Base-by-base conservation (phyloP, 2,797 vertebrate species). In the Coracias cyanogaster region DNA sequence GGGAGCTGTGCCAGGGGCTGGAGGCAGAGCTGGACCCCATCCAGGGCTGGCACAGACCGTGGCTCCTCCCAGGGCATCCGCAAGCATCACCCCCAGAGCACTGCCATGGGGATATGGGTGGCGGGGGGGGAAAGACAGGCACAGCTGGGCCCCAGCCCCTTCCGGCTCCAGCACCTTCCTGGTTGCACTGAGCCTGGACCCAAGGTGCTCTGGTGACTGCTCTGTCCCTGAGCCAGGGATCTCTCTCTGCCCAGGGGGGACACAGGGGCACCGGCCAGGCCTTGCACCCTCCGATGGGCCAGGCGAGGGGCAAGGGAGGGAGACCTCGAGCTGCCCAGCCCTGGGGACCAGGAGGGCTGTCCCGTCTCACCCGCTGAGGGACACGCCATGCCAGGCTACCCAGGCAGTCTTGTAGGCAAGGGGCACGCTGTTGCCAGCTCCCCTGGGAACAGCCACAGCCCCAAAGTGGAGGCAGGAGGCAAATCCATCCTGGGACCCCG, bases 241-340 rank as follows among this genome's bases (percentile, higher is more conserved):
- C 18, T 41, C 29, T 39, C 70, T 71, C 39, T 73, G 37, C 39
- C 48, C 16, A 8, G 6, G 2, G 2, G 10, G 28, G 35, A 58
- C 0, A 0, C 14, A 35, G 12, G 21, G n/a, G 33, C 9, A 29
- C 28, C 5, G 2, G n/a, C 65, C 0, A 0, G 21, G 21, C 29
- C 21, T n/a, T 12, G 4, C 6, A 61, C 0, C 0, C 12, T 1
- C 0, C 29, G 6, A 71, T 4, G 8, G 21, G 51, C 21, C 21
- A 35, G 48, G 37, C 5, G 2, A 1, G 0, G 14, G 4, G 21
- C 5, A 4, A 83, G 13, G 26, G 22, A 80, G 19, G 22, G 20
- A 91, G 28, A 87, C 14, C 6, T 22, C 1, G 1, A 71, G 57
- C 51, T 86, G 48, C 43, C 35, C 55, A 89, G 37, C 62, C 43